Conservation (phyloP, 2,888 invertebrate genomes). For the Lepidonotus clava region DNA sequence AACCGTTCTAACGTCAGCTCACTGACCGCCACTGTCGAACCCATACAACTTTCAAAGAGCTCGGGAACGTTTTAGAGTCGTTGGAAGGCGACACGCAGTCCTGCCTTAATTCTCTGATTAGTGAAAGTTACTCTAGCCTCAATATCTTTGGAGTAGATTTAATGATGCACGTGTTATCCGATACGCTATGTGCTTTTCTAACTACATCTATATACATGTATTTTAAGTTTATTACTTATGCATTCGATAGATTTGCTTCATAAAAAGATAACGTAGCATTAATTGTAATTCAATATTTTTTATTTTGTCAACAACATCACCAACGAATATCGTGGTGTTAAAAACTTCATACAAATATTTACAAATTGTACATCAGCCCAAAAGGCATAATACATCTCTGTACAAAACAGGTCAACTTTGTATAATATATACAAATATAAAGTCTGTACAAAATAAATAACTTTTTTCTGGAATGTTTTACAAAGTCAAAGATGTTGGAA, state of each 20-base stretch:
- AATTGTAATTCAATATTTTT: not conserved
- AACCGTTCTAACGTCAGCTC: no score
- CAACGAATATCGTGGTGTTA: constrained; percentile 8
- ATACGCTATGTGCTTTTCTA: no score
- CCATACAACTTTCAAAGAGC: no score
- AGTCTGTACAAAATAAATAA: constrained; percentile 27
- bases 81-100: no score
- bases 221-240: no score
- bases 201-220: no score
- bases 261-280: not conserved
- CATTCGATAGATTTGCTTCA: not conserved
- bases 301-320: constrained; percentile 31
- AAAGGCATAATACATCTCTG: not conserved
- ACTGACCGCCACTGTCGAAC: no score
- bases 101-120: no score
- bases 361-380: not conserved
- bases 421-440: constrained; percentile 23
- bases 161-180: no score
- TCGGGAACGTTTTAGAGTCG: no score
- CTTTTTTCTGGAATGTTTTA: constrained; percentile 10
- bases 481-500: not conserved
- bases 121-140: no score
- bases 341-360: constrained; percentile 29
- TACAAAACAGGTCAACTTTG: not conserved
- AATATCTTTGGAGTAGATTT: no score